phyloP scores from a whole-genome alignment of 2,113 vertebrate species.

The Cryptomyrus ogoouensis region DNA sequence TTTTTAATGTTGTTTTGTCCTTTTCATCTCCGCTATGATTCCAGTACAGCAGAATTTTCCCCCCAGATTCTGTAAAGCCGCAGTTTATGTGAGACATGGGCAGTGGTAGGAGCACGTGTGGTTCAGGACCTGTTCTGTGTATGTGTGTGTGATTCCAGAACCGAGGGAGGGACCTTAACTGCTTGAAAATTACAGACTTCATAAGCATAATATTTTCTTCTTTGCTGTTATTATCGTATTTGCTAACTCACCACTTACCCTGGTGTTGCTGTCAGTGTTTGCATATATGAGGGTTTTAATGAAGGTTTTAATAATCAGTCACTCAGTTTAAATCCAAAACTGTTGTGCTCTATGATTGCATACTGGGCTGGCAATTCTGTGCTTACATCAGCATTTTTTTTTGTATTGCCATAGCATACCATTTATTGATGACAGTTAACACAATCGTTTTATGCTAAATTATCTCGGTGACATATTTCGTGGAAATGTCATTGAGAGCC shows the following conservation, averaged over 20 bases:
- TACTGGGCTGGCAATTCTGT: neutral
- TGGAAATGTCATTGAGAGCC: constrained; percentile 29
- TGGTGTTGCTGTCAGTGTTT: neutral
- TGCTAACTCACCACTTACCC: neutral
- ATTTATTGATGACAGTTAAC: neutral
- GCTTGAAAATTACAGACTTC: neutral
- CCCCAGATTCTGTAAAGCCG: neutral
- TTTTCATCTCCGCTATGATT: neutral
- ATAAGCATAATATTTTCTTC: neutral
- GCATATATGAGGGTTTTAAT: neutral
- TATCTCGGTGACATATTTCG: constrained; percentile 4
- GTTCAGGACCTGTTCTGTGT: neutral
- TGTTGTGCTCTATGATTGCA: neutral
- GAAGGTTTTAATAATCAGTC: neutral
- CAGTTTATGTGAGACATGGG: neutral
- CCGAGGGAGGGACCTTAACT: neutral
- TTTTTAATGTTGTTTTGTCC: neutral
- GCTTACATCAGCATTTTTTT: neutral
- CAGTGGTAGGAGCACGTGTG: neutral
- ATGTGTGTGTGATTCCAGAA: neutral
- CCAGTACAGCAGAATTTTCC: neutral
- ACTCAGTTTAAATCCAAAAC: neutral
- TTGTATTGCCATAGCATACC: neutral
- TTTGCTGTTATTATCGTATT: neutral
- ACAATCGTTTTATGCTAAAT: neutral